A percentile compares a stretch with the other conserved stretches of the same genome.
These are phyloP conservation scores for Pseudoips prasinana DNA, from an alignment of 2,888 invertebrate species.

Conservation along the genomic window DNA sequence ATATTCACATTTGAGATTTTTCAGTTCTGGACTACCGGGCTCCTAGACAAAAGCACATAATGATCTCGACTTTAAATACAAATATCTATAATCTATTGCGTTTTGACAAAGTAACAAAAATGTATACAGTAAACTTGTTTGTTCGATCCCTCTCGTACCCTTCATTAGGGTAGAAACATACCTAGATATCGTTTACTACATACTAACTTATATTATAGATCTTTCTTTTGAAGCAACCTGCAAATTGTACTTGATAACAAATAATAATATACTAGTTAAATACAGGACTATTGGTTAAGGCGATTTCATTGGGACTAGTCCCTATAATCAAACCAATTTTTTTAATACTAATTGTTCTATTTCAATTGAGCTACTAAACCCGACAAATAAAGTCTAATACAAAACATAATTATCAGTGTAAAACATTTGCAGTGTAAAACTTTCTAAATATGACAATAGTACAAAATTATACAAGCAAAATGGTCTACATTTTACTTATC, in stretches of 20 bases:
- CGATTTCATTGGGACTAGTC: slow-evolving; percentile 45
- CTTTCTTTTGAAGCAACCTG: slow-evolving; percentile 60
- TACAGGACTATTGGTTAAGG: slow-evolving; percentile 34
- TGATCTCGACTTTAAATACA: slow-evolving; percentile 1
- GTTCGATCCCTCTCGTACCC: slow-evolving; percentile 47
- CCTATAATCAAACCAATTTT: slow-evolving; percentile 28
- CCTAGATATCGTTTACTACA: slow-evolving; percentile 48
- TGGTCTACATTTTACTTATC: slow-evolving; percentile 44
- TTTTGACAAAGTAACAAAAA: slow-evolving; percentile 19
- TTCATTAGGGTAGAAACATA: slow-evolving; percentile 38
- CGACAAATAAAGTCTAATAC: slow-evolving; percentile 36
- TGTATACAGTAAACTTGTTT: slow-evolving; percentile 41
- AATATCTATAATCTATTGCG: background rate
- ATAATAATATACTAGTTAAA: slow-evolving; percentile 33
- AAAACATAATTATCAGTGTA: slow-evolving; percentile 28
- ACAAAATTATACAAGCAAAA: slow-evolving; percentile 41
- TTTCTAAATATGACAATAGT: slow-evolving; percentile 41
- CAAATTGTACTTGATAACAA: slow-evolving; percentile 70
- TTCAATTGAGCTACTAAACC: slow-evolving; percentile 36
- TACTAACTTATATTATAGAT: slow-evolving; percentile 62
- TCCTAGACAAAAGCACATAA: slow-evolving; percentile 15
- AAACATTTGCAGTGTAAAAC: slow-evolving; percentile 39
- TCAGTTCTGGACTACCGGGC: slow-evolving; percentile 24
- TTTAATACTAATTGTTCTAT: slow-evolving; percentile 44
- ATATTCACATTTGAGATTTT: slow-evolving; percentile 26